Evolutionary conservation across 2,888 invertebrate species (phyloP).

Genomic region (Proisotoma minuta): DNA sequence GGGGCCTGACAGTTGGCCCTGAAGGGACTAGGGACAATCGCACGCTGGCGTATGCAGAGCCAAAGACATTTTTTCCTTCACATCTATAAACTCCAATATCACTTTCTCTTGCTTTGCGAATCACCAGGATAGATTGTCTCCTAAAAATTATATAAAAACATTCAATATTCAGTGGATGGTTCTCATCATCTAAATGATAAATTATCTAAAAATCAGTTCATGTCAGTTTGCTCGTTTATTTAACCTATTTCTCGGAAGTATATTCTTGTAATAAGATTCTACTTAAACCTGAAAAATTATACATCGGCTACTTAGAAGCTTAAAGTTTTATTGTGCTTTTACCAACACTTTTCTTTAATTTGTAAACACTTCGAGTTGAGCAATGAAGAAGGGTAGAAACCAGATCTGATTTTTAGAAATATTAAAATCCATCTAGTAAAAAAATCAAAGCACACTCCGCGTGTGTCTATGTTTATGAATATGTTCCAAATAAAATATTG

Average conservation of each 20-base stretch:
- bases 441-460: neutral
- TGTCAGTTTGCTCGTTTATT: slow-evolving; percentile 8
- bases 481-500: neutral
- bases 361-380: no score
- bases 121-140: slow-evolving; percentile 47
- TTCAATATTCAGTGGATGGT: neutral
- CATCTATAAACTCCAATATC: slow-evolving; percentile 46
- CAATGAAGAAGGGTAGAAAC: no score
- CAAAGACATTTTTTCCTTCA: slow-evolving; percentile 46
- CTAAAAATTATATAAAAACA: slow-evolving; percentile 22
- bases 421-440: neutral
- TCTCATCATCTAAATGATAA: neutral
- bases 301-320: no score
- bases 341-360: no score
- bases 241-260: slow-evolving; percentile 13
- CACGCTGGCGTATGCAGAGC: slow-evolving; percentile 44
- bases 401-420: neutral
- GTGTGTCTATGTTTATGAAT: neutral
- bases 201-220: neutral
- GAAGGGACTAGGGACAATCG: slow-evolving; percentile 35
- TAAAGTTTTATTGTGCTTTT: no score
- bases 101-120: slow-evolving; percentile 45
- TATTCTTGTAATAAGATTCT: no score
- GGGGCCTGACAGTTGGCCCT: no score
- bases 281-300: no score